These are phyloP conservation scores for Monarcha castaneiventris DNA, from an alignment of 2,113 vertebrate species.

Conservation along the genomic window DNA sequence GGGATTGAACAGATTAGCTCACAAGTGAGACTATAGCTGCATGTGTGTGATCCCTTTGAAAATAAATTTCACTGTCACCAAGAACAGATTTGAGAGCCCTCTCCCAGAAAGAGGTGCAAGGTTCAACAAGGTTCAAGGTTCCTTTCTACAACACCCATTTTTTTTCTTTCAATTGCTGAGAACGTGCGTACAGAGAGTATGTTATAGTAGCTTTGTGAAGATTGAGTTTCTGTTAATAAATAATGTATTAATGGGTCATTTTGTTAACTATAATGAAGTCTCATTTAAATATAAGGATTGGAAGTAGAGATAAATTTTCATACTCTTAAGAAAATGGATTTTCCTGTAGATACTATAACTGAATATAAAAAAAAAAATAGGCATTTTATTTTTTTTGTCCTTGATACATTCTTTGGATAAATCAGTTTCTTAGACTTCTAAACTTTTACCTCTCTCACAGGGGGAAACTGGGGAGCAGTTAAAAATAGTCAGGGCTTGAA, in stretches of 20 bases:
- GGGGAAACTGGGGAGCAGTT: neutral
- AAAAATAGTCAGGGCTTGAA: neutral
- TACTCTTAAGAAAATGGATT: neutral
- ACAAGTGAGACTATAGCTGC: neutral
- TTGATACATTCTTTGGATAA: neutral
- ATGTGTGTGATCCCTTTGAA: neutral
- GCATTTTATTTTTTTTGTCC: neutral
- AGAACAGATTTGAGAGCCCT: neutral
- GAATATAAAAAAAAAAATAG: neutral
- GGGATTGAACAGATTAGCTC: neutral
- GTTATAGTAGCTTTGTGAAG: neutral
- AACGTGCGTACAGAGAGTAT: neutral
- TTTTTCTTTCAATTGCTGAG: neutral
- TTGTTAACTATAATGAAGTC: neutral
- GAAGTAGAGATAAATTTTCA: neutral
- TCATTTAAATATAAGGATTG: neutral
- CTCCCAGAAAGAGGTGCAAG: neutral
- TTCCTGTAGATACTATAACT: neutral
- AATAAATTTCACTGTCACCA: neutral
- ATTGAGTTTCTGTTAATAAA: neutral
- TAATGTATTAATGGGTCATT: neutral
- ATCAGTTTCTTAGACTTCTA: neutral
- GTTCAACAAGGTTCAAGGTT: neutral
- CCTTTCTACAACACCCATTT: neutral
- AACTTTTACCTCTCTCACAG: neutral